Evolutionary conservation across 2,888 invertebrate genomes (phyloP).

Genomic region (Malthinus seriepunctatus): DNA sequence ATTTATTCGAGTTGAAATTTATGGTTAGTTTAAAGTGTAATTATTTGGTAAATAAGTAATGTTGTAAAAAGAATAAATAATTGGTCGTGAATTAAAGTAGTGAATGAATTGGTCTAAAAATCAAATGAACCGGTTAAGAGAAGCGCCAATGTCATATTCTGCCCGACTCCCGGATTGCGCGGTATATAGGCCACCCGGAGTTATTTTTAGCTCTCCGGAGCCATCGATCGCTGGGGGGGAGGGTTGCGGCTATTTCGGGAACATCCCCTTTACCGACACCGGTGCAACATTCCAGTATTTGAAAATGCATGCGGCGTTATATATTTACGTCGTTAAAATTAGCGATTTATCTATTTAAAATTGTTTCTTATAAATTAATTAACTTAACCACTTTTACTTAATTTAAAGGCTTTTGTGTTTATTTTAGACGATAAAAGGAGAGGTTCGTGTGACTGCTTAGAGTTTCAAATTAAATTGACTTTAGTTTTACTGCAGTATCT

Average conservation of each 20-base stretch:
- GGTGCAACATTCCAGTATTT: constrained; percentile 21
- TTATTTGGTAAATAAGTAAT: background rate
- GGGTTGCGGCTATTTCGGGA: constrained; percentile 54
- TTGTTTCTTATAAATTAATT: background rate
- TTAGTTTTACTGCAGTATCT: constrained; percentile 11
- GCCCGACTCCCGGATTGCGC: constrained; percentile 46
- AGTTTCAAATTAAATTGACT: background rate
- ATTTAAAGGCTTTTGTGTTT: background rate
- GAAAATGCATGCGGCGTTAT: constrained; percentile 12
- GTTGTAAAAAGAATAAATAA: too few species aligned
- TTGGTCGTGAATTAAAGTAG: too few species aligned
- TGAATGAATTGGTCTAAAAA: constrained; percentile 14
- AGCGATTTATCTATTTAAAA: background rate
- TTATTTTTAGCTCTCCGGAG: constrained; percentile 53
- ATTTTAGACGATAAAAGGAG: background rate
- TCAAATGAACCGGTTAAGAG: constrained; percentile 22
- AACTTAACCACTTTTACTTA: too few species aligned
- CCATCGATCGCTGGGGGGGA: constrained; percentile 51
- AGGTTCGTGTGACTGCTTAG: background rate
- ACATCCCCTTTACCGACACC: constrained; percentile 30
- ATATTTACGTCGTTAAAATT: background rate
- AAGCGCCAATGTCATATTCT: constrained; percentile 47
- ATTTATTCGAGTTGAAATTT: background rate
- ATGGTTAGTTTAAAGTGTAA: background rate
- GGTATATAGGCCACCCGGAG: constrained; percentile 50